Percentiles rank a stretch among this genome's conserved stretches.
Conservation (phyloP, 2,113 vertebrate species). For the Eupsittula cactorum region DNA sequence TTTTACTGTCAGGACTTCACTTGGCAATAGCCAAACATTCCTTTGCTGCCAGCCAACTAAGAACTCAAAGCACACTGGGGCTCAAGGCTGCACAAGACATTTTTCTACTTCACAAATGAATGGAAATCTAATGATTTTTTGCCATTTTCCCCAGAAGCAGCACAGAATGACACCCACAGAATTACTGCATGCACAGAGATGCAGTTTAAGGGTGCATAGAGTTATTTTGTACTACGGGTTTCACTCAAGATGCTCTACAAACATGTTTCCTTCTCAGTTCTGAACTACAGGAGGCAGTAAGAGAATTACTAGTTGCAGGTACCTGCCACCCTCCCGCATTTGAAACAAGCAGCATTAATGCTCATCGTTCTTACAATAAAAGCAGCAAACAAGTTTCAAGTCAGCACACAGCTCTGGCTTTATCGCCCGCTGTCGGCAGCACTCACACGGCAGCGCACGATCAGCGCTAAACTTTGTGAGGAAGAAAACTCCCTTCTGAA, state of each 20-base stretch:
- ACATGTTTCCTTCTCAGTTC: background rate
- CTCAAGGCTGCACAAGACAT: background rate
- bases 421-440: background rate
- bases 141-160: background rate
- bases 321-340: background rate
- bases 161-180: background rate
- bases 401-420: background rate
- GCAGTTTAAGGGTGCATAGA: background rate
- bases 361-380: background rate
- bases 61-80: background rate
- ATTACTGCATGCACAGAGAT: background rate
- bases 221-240: background rate
- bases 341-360: background rate
- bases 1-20: constrained; percentile 39
- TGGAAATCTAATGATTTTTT: background rate
- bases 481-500: background rate
- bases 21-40: constrained; percentile 25
- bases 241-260: background rate
- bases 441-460: background rate
- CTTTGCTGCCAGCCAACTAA: background rate
- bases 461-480: background rate
- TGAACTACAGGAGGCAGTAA: background rate
- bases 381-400: background rate
- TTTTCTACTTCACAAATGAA: background rate
- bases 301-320: background rate